These are phyloP conservation scores for Sandelia bainsii DNA, from an alignment of 2,797 vertebrate genomes.

Conservation along the genomic window DNA sequence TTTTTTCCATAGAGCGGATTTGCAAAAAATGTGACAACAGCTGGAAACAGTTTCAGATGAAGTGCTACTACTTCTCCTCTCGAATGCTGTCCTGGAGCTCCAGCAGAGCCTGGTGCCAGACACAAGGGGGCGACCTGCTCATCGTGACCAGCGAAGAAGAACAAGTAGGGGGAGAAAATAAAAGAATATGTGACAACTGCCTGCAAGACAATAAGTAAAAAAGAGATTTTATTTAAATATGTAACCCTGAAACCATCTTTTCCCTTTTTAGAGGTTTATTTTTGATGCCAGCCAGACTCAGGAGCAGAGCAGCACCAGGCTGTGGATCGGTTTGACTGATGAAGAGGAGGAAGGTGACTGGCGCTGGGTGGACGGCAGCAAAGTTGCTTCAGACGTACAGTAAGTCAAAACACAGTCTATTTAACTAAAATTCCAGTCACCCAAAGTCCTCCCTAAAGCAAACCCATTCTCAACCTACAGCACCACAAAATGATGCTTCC, in stretches of 20 bases:
- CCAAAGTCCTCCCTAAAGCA: no score
- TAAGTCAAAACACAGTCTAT: constrained; percentile 13
- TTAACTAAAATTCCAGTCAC: no score
- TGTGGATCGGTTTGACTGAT: constrained; percentile 68
- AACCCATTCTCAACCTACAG: no score
- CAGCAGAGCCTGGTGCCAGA: constrained; percentile 65
- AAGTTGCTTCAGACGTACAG: constrained; percentile 39
- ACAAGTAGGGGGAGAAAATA: constrained; percentile 34
- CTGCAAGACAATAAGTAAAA: neutral
- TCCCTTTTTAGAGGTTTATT: constrained; percentile 41
- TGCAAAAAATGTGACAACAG: constrained; percentile 52
- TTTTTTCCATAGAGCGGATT: constrained; percentile 47
- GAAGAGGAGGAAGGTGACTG: constrained; percentile 52
- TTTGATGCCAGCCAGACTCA: constrained; percentile 18
- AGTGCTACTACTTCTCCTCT: constrained; percentile 66
- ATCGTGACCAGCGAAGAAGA: constrained; percentile 48
- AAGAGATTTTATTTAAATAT: neutral
- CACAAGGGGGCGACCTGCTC: constrained; percentile 63
- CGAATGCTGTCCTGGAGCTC: constrained; percentile 47
- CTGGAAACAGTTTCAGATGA: constrained; percentile 61
- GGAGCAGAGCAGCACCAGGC: constrained; percentile 25
- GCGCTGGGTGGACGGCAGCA: constrained; percentile 64
- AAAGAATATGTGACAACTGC: no score
- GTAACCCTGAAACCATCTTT: neutral
- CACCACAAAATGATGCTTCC: no score